Base-by-base conservation (phyloP, 2,888 invertebrate species). In the Falcaria lacertinaria region DNA sequence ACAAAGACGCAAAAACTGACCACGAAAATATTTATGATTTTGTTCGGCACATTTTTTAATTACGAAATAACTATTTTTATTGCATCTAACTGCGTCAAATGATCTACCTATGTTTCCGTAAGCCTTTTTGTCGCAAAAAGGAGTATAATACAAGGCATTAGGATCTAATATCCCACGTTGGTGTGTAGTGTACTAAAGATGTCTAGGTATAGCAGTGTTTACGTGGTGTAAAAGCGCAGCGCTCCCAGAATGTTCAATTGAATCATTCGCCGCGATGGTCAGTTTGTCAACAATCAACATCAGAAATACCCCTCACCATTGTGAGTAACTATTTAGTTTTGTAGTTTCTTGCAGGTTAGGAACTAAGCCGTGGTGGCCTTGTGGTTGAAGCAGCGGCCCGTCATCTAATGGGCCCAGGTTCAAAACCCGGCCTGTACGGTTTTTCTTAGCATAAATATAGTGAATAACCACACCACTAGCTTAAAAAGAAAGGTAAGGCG, bases 211-310 rank as follows among this genome's bases (percentile, higher is more conserved):
- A 48, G 35, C 45, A 25, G 28, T 52, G 60, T 60, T 60, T 51
- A 42, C 40, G 32, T 46, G n/a, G 46, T 47, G 45, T 33, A 19
- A 52, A 48, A 39, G 33, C 56, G 42, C 48, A 40, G 45, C 44
- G 52, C 8, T 15, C 54, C 49, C 22, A 25, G 22, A 14, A 37
- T 37, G 25, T 8, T 42, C 45, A 54, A 61, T 64, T 61, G 64
- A 69, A 60, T 67, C 67, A 67, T 60, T 19, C 58, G 57, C 54
- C 34, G 47, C 42, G 52, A 49, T 42, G 41, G 40, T 4, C 3
- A 58, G 64, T 70, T 68, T 70, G 63, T 70, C 69, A 70, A 69
- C 61, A 69, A 46, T 43, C 41, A 25, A 54, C 66, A n/a, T n/a
- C n/a, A 39, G 62, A 65, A 70, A 69, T 70, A 69, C 47, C 57